phyloP scores from a whole-genome alignment of 2,888 invertebrate species.

The Galeruca laticollis region DNA sequence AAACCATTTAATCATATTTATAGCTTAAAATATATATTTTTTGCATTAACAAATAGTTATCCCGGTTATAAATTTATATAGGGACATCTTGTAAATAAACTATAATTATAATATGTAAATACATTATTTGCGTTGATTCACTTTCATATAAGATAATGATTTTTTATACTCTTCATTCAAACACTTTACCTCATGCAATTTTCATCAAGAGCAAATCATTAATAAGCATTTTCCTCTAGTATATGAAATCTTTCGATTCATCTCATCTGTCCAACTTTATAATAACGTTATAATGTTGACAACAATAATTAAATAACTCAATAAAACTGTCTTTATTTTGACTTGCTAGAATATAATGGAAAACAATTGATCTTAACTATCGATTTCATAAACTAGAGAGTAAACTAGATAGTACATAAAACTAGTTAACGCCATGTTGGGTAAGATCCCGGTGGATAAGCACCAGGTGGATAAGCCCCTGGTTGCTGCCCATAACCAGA shows the following conservation, averaged over 20 bases:
- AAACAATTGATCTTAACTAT: background rate
- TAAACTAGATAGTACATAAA: background rate
- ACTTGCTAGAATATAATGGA: background rate
- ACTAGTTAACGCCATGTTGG: conserved; percentile 45
- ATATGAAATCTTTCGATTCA: background rate
- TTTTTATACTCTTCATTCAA: background rate
- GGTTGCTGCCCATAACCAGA: conserved; percentile 42
- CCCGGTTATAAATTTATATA: background rate
- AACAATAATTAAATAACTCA: no score
- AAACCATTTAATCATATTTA: background rate
- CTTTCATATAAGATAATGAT: background rate
- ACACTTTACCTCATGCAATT: background rate
- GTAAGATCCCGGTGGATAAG: conserved; percentile 58
- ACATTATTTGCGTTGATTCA: background rate
- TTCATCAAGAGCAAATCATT: background rate
- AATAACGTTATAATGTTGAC: background rate
- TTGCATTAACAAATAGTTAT: background rate
- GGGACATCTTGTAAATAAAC: background rate
- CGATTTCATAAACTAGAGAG: conserved; percentile 11
- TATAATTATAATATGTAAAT: background rate
- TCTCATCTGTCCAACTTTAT: background rate
- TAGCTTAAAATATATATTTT: background rate
- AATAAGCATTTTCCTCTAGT: background rate
- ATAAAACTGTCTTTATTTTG: background rate
- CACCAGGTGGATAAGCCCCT: conserved; percentile 47